Evolutionary conservation across 2,797 vertebrate genomes (phyloP).

Genomic region (Phoebastria nigripes): DNA sequence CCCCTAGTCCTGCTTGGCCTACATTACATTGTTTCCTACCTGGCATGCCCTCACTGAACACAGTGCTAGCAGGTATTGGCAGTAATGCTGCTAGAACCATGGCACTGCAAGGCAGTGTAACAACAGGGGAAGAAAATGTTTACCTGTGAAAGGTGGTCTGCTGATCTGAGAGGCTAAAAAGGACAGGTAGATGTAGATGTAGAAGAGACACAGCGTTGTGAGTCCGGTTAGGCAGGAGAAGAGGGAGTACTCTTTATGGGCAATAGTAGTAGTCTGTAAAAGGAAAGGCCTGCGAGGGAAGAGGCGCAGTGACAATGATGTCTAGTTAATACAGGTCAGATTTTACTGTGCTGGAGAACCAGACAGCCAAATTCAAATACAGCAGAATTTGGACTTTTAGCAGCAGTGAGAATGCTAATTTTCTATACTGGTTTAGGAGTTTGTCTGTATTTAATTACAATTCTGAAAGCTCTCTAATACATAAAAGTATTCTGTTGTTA

Average conservation of each 20-base stretch:
- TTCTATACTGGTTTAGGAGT: neutral
- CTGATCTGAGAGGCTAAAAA: neutral
- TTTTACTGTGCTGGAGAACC: neutral
- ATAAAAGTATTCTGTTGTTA: neutral
- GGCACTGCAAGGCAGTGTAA: fast-evolving
- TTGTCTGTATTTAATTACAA: neutral
- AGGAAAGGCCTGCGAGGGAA: neutral
- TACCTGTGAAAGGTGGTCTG: neutral
- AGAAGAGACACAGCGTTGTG: neutral
- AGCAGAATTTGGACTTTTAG: neutral
- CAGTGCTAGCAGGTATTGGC: fast-evolving
- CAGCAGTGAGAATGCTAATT: neutral
- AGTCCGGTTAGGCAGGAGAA: neutral
- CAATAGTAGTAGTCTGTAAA: neutral
- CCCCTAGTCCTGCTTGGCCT: too few species aligned
- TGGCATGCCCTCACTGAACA: fast-evolving
- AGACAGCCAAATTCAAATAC: neutral
- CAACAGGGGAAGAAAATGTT: fast-evolving
- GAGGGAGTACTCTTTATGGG: neutral
- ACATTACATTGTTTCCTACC: fast-evolving
- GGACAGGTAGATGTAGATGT: neutral
- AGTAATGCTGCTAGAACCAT: neutral
- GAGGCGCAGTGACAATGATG: neutral
- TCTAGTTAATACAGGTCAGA: neutral
- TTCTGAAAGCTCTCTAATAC: neutral